Percentiles rank a stretch among this genome's conserved stretches.
phyloP scores from a whole-genome alignment of 2,888 invertebrate species.

The Cephus pygmeus region DNA sequence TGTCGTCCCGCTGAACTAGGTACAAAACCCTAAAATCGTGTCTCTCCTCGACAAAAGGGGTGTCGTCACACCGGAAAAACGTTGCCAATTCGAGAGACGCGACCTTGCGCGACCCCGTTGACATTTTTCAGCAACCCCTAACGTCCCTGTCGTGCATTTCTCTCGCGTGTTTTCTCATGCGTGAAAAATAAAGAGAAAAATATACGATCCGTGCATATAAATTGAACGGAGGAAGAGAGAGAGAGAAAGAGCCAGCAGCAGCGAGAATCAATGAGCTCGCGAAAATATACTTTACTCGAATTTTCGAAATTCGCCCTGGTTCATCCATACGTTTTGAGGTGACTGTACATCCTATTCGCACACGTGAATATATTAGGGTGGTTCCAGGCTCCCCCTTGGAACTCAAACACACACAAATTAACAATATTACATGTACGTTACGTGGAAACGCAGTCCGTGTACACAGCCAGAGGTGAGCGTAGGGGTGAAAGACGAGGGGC shows the following conservation, averaged over 20 bases:
- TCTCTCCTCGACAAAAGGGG: not conserved
- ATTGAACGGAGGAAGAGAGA: not conserved
- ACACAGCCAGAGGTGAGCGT: constrained; percentile 7
- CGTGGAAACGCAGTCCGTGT: constrained; percentile 24
- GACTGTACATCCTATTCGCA: constrained; percentile 51
- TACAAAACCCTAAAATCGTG: constrained; percentile 21
- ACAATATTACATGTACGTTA: constrained; percentile 61
- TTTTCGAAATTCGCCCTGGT: too few relatives aligned
- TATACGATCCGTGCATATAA: not conserved
- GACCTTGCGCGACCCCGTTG: not conserved
- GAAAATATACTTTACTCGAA: too few relatives aligned
- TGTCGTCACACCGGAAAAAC: not conserved
- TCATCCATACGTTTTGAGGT: constrained; percentile 41
- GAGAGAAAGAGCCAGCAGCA: too few relatives aligned
- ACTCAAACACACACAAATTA: constrained; percentile 62
- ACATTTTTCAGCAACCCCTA: not conserved
- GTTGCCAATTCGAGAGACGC: not conserved
- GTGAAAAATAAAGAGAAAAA: not conserved
- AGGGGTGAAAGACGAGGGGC: constrained; percentile 13
- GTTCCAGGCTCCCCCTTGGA: constrained; percentile 54
- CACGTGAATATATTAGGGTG: constrained; percentile 60
- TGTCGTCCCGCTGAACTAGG: not conserved
- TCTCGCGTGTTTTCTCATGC: not conserved
- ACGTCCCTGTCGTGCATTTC: not conserved
- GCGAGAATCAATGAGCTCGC: too few relatives aligned